phyloP scores from a whole-genome alignment of 2,113 vertebrate genomes.

The Odontesthes bonariensis region DNA sequence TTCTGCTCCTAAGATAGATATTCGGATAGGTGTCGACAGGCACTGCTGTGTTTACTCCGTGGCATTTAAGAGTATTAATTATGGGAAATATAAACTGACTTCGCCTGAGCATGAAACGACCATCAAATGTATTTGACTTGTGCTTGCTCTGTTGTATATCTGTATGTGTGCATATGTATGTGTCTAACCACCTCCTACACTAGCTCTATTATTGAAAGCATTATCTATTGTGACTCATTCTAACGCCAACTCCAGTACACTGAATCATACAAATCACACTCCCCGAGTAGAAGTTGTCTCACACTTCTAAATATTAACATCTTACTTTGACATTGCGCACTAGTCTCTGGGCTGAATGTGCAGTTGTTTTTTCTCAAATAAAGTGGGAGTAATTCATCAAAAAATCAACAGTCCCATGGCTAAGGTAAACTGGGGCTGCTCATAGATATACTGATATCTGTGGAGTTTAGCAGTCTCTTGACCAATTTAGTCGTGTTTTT shows the following conservation, averaged over 20 bases:
- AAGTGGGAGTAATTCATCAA: conserved; percentile 47
- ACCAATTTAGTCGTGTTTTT: conserved; percentile 38
- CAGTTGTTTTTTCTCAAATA: conserved; percentile 5
- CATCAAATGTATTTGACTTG: conserved; percentile 35
- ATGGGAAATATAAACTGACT: conserved; percentile 33
- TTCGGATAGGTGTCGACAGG: conserved; percentile 17
- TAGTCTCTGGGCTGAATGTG: conserved; percentile 7
- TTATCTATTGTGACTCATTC: conserved; percentile 69
- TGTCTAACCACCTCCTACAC: conserved; percentile 62
- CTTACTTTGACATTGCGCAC: conserved; percentile 47
- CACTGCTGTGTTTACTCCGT: conserved; percentile 16
- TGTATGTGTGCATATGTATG: conserved; percentile 52
- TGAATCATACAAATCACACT: conserved; percentile 66
- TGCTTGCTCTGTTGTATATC: conserved; percentile 27
- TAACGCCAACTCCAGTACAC: conserved; percentile 59
- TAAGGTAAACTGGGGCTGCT: conserved; percentile 33
- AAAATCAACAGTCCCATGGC: conserved; percentile 48
- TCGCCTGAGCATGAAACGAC: conserved; percentile 2
- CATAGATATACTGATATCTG: conserved; percentile 39
- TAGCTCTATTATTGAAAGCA: conserved; percentile 67
- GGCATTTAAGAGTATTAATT: conserved; percentile 9
- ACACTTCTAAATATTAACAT: conserved; percentile 29
- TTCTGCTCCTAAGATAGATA: neutral
- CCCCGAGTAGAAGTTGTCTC: conserved; percentile 35
- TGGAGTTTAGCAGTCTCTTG: conserved; percentile 26